phyloP scores from a whole-genome alignment of 2,113 vertebrate genomes.

The Lagopus muta region DNA sequence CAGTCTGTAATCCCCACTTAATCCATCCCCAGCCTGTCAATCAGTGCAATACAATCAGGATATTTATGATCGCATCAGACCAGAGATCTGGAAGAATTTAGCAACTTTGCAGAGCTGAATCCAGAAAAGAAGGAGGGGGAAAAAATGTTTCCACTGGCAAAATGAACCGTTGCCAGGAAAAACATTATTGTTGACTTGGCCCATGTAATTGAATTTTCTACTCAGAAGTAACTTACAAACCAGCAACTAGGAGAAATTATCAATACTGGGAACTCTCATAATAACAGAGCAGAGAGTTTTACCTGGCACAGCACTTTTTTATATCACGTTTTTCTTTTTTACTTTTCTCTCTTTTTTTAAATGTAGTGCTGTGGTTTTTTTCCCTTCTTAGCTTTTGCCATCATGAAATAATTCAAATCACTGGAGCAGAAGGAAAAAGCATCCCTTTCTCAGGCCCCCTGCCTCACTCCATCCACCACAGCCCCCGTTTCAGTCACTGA shows the following conservation, averaged over 20 bases:
- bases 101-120: slow-evolving; percentile 74
- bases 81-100: slow-evolving; percentile 79
- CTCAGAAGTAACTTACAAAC: slow-evolving; percentile 69
- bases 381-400: slow-evolving; percentile 40
- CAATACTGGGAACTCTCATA: slow-evolving; percentile 58
- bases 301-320: slow-evolving; percentile 57
- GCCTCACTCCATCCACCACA: not conserved
- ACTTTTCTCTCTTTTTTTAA: not conserved
- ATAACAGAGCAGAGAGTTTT: slow-evolving; percentile 60
- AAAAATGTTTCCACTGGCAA: slow-evolving; percentile 68
- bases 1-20: slow-evolving; percentile 75
- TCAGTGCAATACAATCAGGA: slow-evolving; percentile 78
- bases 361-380: slow-evolving; percentile 26
- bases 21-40: slow-evolving; percentile 77
- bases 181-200: slow-evolving; percentile 76
- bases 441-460: slow-evolving; percentile 14
- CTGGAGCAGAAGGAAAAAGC: slow-evolving; percentile 5
- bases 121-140: slow-evolving; percentile 44
- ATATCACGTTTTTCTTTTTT: slow-evolving; percentile 12
- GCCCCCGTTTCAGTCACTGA: not conserved
- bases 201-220: slow-evolving; percentile 75
- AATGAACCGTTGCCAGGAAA: slow-evolving; percentile 72
- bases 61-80: slow-evolving; percentile 78
- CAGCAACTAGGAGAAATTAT: slow-evolving; percentile 68
- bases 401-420: slow-evolving; percentile 51